Evolutionary conservation across 64 coral and sea anemone species (phyloP).

Genomic region (Montipora capricornis): DNA sequence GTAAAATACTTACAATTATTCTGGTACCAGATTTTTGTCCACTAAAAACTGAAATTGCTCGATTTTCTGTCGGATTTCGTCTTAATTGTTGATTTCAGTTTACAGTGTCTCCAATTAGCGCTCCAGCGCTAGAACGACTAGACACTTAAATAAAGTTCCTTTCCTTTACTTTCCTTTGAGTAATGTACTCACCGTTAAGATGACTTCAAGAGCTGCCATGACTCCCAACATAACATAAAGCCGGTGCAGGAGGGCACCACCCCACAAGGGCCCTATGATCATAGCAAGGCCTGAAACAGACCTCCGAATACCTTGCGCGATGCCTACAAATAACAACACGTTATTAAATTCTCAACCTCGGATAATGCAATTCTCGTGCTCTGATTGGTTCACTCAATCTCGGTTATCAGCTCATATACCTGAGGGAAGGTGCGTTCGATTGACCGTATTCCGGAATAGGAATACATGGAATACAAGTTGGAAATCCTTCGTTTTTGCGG

Average conservation of each 20-base stretch:
- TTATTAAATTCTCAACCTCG: too few species aligned
- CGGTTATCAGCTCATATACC: not conserved
- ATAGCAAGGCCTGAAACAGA: slow-evolving; percentile 82
- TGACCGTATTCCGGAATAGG: not conserved
- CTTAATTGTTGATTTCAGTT: too few species aligned
- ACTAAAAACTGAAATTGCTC: too few species aligned
- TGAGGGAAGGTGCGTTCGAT: not conserved
- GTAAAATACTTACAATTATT: too few species aligned
- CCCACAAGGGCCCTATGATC: slow-evolving; percentile 95
- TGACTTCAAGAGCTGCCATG: slow-evolving; percentile 80
- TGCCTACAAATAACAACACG: slow-evolving; percentile 54
- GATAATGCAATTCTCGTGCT: too few species aligned
- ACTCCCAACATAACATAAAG: slow-evolving; percentile 79
- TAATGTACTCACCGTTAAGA: slow-evolving; percentile 76
- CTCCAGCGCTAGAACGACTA: too few species aligned
- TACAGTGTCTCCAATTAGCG: too few species aligned
- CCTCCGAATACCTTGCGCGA: slow-evolving; percentile 86
- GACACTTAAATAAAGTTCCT: not conserved
- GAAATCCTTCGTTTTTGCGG: too few species aligned
- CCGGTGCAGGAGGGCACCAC: slow-evolving; percentile 70
- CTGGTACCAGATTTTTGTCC: too few species aligned
- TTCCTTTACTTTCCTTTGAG: not conserved
- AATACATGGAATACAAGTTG: too few species aligned
- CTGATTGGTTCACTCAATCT: too few species aligned
- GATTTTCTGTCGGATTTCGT: too few species aligned